A percentile compares a stretch with the other conserved stretches of the same genome.
Evolutionary conservation across 2,797 vertebrate genomes (phyloP).

Genomic region (Tokudaia muenninki): DNA sequence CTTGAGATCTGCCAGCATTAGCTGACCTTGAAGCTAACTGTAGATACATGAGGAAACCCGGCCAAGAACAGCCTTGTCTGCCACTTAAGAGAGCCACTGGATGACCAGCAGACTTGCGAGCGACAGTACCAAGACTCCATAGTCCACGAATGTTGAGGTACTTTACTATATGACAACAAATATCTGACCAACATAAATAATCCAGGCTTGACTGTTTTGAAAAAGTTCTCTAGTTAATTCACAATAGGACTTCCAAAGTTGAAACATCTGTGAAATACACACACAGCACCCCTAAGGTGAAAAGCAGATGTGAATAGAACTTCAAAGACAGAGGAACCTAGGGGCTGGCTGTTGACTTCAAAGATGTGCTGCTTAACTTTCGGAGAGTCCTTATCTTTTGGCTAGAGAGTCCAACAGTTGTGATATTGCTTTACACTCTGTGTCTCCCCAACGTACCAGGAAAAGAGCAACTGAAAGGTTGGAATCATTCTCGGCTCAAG

Average conservation of each 20-base stretch:
- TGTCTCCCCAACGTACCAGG: background rate
- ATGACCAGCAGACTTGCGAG: constrained; percentile 1
- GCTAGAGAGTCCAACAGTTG: constrained; percentile 34
- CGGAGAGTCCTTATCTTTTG: constrained; percentile 39
- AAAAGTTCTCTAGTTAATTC: constrained; percentile 38
- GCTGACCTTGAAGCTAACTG: background rate
- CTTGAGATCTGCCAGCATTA: background rate
- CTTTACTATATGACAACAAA: background rate
- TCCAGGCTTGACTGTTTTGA: background rate
- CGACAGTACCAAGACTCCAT: background rate
- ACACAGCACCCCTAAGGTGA: constrained; percentile 21
- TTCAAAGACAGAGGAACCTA: constrained; percentile 57
- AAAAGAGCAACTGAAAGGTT: constrained; percentile 56
- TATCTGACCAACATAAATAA: background rate
- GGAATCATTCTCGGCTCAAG: constrained; percentile 57
- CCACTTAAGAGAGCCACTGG: background rate
- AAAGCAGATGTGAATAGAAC: constrained; percentile 33
- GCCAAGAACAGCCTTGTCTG: background rate
- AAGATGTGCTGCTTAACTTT: constrained; percentile 37
- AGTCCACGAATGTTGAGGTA: background rate
- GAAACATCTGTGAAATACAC: constrained; percentile 13
- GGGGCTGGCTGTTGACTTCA: constrained; percentile 25
- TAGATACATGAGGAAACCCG: background rate
- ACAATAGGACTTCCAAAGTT: background rate
- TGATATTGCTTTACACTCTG: background rate